Conservation (phyloP, 2,888 invertebrate species). For the Melanotus villosus region DNA sequence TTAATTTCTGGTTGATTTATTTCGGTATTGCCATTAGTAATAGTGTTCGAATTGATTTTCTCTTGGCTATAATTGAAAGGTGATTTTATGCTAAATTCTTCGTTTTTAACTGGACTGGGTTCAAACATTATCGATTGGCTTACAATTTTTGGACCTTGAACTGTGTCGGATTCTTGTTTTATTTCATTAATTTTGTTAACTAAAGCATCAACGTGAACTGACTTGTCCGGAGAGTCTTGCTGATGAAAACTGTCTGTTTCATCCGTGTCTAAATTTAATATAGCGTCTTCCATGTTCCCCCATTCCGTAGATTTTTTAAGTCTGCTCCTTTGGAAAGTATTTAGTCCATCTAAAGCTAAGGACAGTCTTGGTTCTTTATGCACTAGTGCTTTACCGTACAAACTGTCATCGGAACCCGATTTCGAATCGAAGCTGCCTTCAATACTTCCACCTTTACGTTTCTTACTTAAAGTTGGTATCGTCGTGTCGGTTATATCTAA, state of each 20-base stretch:
- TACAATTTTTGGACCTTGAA: too few relatives aligned
- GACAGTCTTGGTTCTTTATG: conserved; percentile 74
- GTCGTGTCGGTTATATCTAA: conserved; percentile 78
- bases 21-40: neutral
- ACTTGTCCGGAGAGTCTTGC: conserved; percentile 48
- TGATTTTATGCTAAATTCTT: too few relatives aligned
- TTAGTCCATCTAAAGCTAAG: conserved; percentile 76
- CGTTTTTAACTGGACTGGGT: too few relatives aligned
- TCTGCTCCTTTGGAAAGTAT: conserved; percentile 77
- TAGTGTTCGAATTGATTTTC: conserved; percentile 34
- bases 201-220: conserved; percentile 62
- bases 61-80: too few relatives aligned
- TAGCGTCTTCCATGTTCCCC: conserved; percentile 84
- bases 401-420: conserved; percentile 63
- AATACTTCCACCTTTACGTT: conserved; percentile 74
- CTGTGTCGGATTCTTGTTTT: conserved; percentile 50
- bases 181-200: conserved; percentile 66
- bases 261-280: conserved; percentile 70
- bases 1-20: neutral
- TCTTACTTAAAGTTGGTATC: conserved; percentile 68
- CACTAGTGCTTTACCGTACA: conserved; percentile 68
- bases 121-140: too few relatives aligned
- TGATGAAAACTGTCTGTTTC: conserved; percentile 12
- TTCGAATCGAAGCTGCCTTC: conserved; percentile 64
- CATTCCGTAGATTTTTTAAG: conserved; percentile 83